phyloP scores from a whole-genome alignment of 2,113 vertebrate genomes.

The Pangasianodon hypophthalmus region DNA sequence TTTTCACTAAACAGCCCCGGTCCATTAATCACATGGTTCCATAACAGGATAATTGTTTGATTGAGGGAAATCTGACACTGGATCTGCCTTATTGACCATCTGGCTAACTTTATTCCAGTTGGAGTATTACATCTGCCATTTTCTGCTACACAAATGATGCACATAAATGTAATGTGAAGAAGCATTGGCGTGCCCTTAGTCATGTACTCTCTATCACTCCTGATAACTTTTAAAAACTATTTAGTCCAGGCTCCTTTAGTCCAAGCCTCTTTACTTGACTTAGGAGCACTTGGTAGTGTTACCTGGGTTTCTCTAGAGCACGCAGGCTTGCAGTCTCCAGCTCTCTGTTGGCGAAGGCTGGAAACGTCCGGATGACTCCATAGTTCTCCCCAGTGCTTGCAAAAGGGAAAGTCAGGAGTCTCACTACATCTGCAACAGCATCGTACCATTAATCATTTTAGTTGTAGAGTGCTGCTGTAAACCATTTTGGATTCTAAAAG shows the following conservation, averaged over 20 bases:
- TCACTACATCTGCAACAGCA: conserved; percentile 73
- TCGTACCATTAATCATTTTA: not conserved
- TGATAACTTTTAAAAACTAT: not conserved
- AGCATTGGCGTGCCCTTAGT: not conserved
- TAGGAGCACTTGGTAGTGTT: conserved; percentile 44
- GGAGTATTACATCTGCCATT: not conserved
- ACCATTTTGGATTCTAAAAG: not conserved
- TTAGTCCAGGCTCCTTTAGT: not conserved
- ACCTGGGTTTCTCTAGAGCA: conserved; percentile 81
- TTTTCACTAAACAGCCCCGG: not conserved
- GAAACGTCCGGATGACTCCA: conserved; percentile 82
- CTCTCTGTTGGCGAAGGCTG: conserved; percentile 77
- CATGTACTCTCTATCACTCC: not conserved
- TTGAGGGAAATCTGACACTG: not conserved
- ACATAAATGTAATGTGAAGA: not conserved
- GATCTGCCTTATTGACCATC: not conserved
- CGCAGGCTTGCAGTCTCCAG: conserved; percentile 78
- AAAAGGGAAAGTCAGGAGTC: conserved; percentile 81
- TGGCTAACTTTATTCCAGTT: not conserved
- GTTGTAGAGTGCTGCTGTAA: not conserved
- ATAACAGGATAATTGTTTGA: not conserved
- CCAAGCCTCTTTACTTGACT: not conserved
- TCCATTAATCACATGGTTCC: not conserved
- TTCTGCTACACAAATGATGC: not conserved
- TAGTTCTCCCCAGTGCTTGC: conserved; percentile 84